Conservation (phyloP, 2,888 invertebrate species). For the Caenorhabditis doughertyi region DNA sequence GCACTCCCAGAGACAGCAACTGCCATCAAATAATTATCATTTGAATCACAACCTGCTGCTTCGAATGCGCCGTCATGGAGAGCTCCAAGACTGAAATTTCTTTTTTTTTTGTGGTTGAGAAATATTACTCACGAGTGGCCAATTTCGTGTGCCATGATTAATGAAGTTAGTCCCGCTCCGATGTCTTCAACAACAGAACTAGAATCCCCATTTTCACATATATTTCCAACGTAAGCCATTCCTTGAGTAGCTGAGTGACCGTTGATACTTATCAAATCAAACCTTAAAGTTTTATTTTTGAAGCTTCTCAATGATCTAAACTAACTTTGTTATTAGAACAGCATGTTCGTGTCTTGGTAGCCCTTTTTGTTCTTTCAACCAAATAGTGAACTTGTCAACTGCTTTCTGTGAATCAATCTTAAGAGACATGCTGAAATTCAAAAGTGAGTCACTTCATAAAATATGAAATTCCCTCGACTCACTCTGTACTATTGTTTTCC, state of each 20-base stretch:
- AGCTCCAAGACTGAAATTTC: constrained; percentile 76
- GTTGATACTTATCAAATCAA: constrained; percentile 74
- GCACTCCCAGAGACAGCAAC: constrained; percentile 59
- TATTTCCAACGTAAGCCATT: constrained; percentile 81
- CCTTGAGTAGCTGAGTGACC: constrained; percentile 81
- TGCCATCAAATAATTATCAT: constrained; percentile 78
- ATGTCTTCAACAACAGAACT: constrained; percentile 81
- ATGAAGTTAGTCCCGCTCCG: constrained; percentile 80
- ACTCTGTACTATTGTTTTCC: constrained; percentile 68
- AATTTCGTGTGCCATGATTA: constrained; percentile 81
- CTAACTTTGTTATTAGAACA: constrained; percentile 73
- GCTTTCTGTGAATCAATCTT: constrained; percentile 67
- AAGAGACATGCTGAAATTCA: constrained; percentile 61
- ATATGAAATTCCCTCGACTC: constrained; percentile 18
- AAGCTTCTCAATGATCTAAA: background rate
- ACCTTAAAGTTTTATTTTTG: constrained; percentile 47
- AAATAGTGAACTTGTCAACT: constrained; percentile 65
- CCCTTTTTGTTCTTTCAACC: constrained; percentile 69
- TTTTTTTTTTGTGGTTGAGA: background rate
- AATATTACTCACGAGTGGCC: constrained; percentile 75
- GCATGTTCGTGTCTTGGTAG: constrained; percentile 76
- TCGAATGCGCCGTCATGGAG: constrained; percentile 77
- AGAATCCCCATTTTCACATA: constrained; percentile 78
- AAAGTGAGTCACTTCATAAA: constrained; percentile 19
- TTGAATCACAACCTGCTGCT: constrained; percentile 71